Evolutionary conservation across 37 sponge, comb jelly and placozoan genomes (phyloP), one percentile per base, ranked within the genome.

Genomic region (Hexactinellida sp.): DNA sequence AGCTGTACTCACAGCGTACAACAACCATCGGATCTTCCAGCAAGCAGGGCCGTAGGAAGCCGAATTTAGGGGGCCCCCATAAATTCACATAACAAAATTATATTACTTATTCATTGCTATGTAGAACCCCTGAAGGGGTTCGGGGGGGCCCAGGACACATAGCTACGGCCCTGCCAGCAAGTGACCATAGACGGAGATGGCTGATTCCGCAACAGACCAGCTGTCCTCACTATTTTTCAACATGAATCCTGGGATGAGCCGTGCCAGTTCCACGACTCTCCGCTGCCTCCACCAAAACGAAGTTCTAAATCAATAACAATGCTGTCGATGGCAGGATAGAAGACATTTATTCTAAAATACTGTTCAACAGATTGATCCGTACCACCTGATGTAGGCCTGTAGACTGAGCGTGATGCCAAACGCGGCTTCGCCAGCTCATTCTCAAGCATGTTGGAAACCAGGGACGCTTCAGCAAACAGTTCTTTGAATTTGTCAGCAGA

Each of bases 341-440:
- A 63, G 76, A 63, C 76, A 63, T 63, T 63, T 25, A 10, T 63
- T 63, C 76, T 63, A 63, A n/a, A 63, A 63, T 63, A 63, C 28
- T 63, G 28, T 63, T 63, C 76, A 63, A 63, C 76, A 63, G 25
- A 63, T n/a, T 63, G 76, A 63, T 63, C 30, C 76, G 76, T 63
- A 63, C 28, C 76, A 63, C 76, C 76, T 63, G 34, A 7, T 63
- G 76, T 23, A 23, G 76, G 19, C 30, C 76, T 63, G 76, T 28
- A 63, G 76, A 63, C 76, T 63, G 76, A 63, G 41, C 85, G 41
- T 86, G 86, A 55, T 86, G 71, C 37, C 63, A 36, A 36, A 30
- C 63, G 37, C 25, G 86, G 86, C 30, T 55, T 55, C 23, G 10
- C 55, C 37, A 86, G 13, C 16, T 25, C 55, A 86, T 54, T 37